Percentiles rank a stretch among this genome's conserved stretches.
phyloP scores from a whole-genome alignment of 2,888 invertebrate species.

The Elysia crispata region DNA sequence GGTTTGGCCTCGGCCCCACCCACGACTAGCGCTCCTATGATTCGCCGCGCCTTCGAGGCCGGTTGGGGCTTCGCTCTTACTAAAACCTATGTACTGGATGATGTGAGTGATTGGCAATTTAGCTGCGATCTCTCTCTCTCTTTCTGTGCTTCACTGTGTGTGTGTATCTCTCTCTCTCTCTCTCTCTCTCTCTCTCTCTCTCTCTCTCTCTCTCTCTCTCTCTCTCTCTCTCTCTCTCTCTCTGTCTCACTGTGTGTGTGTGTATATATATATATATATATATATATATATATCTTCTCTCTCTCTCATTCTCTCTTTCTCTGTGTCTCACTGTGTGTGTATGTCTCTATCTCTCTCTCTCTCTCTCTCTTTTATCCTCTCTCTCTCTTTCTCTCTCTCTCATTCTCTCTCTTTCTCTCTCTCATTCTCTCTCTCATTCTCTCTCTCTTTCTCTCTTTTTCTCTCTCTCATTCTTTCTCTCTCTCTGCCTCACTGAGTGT shows the following conservation, averaged over 20 bases:
- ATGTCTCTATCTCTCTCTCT: too few species aligned
- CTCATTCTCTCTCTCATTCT: background rate
- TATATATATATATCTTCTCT: background rate
- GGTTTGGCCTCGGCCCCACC: slow-evolving; percentile 98
- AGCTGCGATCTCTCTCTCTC: background rate
- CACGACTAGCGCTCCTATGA: slow-evolving; percentile 95
- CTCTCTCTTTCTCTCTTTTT: background rate
- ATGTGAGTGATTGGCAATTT: slow-evolving; percentile 81
- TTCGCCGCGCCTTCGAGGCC: slow-evolving; percentile 93
- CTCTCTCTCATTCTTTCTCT: too few species aligned
- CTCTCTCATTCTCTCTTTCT: background rate
- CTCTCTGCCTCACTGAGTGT: too few species aligned
- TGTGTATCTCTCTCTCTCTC: background rate
- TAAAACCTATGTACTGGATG: slow-evolving; percentile 96
- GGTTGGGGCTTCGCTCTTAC: slow-evolving; percentile 99
- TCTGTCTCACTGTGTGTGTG: too few species aligned
- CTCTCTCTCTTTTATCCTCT: background rate
- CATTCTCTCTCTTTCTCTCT: background rate
- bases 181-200: background rate
- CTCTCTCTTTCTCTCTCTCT: background rate
- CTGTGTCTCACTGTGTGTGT: background rate
- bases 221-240: too few species aligned
- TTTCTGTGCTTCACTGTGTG: background rate
- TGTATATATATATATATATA: too few species aligned
- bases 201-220: too few species aligned